Evolutionary conservation across 2,888 invertebrate genomes (phyloP).

Genomic region (Meta bourneti): DNA sequence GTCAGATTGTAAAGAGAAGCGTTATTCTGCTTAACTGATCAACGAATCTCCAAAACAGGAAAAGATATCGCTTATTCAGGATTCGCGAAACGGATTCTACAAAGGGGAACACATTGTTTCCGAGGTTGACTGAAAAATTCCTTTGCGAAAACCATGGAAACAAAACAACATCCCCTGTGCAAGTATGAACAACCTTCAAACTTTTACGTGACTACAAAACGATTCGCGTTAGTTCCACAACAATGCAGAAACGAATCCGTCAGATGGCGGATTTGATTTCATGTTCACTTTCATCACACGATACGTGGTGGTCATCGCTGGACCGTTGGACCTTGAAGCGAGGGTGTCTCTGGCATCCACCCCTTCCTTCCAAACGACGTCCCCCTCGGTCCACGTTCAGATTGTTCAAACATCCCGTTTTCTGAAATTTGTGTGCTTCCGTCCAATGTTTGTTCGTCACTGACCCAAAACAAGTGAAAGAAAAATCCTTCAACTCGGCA

Average conservation of each 20-base stretch:
- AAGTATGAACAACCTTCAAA: constrained; percentile 31
- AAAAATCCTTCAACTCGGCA: constrained; percentile 37
- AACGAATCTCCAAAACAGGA: not conserved
- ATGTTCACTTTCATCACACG: constrained; percentile 43
- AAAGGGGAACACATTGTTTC: not conserved
- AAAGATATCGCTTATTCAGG: too few relatives aligned
- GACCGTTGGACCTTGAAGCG: constrained; percentile 53
- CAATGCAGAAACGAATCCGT: constrained; percentile 18
- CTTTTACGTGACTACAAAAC: constrained; percentile 9
- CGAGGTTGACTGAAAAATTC: not conserved
- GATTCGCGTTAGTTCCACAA: constrained; percentile 7
- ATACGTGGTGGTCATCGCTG: constrained; percentile 4
- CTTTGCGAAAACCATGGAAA: not conserved
- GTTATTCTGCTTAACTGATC: not conserved
- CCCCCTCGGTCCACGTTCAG: not conserved
- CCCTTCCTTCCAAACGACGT: constrained; percentile 13
- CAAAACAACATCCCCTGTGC: not conserved
- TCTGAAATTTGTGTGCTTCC: constrained; percentile 33
- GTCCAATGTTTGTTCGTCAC: constrained; percentile 48
- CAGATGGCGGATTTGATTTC: constrained; percentile 49
- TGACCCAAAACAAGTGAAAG: constrained; percentile 66
- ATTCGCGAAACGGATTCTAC: too few relatives aligned
- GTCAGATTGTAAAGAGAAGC: not conserved
- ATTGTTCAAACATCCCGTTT: constrained; percentile 50
- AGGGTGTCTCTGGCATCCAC: constrained; percentile 12